These are phyloP conservation scores for Akabosia matsudoensis DNA, from an alignment of 1,140 invertebrate genomes.

Conservation along the genomic window DNA sequence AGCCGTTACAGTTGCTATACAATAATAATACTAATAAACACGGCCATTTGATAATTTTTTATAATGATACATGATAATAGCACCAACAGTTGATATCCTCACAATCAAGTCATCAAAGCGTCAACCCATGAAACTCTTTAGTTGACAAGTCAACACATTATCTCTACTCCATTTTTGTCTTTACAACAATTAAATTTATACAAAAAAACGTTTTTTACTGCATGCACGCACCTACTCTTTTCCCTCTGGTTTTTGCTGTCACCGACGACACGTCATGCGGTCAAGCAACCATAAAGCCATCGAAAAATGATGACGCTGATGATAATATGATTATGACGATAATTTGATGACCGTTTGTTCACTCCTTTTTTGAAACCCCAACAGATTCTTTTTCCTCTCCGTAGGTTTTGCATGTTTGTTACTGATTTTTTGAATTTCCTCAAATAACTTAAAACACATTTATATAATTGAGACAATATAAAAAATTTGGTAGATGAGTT, in stretches of 20 bases:
- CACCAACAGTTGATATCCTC: background rate
- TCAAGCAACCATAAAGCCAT: background rate
- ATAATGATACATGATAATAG: background rate
- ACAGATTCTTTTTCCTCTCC: too few relatives aligned
- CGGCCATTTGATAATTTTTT: background rate
- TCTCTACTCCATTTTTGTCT: slow-evolving; percentile 10
- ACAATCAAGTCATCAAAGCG: slow-evolving; percentile 22
- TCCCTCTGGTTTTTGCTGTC: slow-evolving; percentile 11
- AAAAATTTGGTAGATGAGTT: background rate
- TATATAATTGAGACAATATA: background rate
- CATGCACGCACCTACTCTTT: slow-evolving; percentile 16
- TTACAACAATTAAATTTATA: slow-evolving; percentile 24
- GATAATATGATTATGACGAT: slow-evolving; percentile 11
- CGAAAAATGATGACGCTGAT: background rate
- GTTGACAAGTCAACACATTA: slow-evolving; percentile 7
- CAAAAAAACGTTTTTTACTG: slow-evolving; percentile 14
- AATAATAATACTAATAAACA: background rate
- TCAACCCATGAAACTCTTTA: slow-evolving; percentile 22
- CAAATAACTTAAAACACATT: background rate
- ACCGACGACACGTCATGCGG: slow-evolving; percentile 20
- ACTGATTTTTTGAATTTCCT: too few relatives aligned
- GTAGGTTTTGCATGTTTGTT: too few relatives aligned
- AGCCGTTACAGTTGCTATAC: too few relatives aligned
- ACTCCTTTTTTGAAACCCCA: background rate
- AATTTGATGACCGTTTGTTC: slow-evolving; percentile 22